Evolutionary conservation across 2,888 invertebrate genomes (phyloP).

Genomic region (Dynastes maya): DNA sequence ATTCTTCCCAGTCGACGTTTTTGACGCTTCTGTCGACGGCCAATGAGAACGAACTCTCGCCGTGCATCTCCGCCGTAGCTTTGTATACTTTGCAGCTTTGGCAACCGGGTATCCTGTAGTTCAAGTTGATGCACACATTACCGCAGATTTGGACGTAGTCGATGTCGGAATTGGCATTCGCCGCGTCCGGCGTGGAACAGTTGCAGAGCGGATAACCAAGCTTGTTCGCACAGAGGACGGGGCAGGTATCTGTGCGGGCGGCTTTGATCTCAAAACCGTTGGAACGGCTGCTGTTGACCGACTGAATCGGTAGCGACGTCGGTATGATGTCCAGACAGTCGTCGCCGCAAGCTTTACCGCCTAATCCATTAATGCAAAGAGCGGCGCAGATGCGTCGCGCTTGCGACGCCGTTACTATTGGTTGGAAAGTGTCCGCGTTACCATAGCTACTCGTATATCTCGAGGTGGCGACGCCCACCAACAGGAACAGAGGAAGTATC

Average conservation of each 20-base stretch:
- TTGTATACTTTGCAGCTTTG: constrained; percentile 68
- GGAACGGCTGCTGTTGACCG: constrained; percentile 49
- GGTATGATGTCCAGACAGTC: constrained; percentile 73
- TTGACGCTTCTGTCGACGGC: constrained; percentile 34
- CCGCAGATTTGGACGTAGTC: constrained; percentile 73
- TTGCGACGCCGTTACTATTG: constrained; percentile 65
- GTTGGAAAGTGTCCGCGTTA: constrained; percentile 62
- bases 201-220: constrained; percentile 75
- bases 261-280: constrained; percentile 66
- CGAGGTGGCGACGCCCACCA: constrained; percentile 61
- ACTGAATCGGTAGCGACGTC: constrained; percentile 65
- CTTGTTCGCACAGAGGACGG: constrained; percentile 75
- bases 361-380: constrained; percentile 70
- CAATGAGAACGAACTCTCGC: constrained; percentile 25
- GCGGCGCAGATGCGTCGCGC: constrained; percentile 69
- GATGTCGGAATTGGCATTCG: constrained; percentile 58
- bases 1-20: constrained; percentile 74
- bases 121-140: constrained; percentile 70
- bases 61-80: constrained; percentile 19
- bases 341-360: constrained; percentile 74
- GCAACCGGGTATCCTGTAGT: constrained; percentile 66
- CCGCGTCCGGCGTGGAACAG: constrained; percentile 63
- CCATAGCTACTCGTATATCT: constrained; percentile 60
- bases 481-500: constrained; percentile 61
- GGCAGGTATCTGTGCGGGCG: constrained; percentile 74